These are phyloP conservation scores for Cirrhinus mrigala DNA, from an alignment of 2,797 vertebrate genomes.

Conservation along the genomic window DNA sequence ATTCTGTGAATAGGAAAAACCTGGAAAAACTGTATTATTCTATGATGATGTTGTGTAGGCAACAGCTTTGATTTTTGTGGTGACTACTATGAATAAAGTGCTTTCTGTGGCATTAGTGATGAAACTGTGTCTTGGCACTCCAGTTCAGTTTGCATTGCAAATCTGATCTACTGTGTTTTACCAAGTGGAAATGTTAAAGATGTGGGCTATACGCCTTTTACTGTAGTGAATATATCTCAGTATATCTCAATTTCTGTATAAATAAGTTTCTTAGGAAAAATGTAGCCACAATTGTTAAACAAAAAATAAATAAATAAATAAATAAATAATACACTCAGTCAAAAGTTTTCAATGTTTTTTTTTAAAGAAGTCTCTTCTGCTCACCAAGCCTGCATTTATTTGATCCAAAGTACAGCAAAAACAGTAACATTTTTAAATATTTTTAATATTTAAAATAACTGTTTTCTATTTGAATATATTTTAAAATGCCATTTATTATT, in stretches of 20 bases:
- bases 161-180: neutral
- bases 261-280: neutral
- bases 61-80: neutral
- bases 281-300: neutral
- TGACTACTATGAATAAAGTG: neutral
- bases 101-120: neutral
- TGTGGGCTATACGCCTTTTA: neutral
- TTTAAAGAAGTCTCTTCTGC: too few species aligned
- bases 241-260: neutral
- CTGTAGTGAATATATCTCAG: neutral
- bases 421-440: too few species aligned
- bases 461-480: too few species aligned
- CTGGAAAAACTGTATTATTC: neutral
- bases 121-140: neutral
- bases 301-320: neutral
- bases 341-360: too few species aligned
- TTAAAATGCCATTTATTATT: too few species aligned
- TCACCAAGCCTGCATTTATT: too few species aligned
- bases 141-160: neutral
- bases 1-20: conserved; percentile 5
- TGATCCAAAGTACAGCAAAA: too few species aligned
- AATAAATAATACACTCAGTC: too few species aligned
- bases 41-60: neutral
- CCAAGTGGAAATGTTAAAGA: neutral
- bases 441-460: too few species aligned